phyloP scores from a whole-genome alignment of 2,113 vertebrate species.

The Solea senegalensis region DNA sequence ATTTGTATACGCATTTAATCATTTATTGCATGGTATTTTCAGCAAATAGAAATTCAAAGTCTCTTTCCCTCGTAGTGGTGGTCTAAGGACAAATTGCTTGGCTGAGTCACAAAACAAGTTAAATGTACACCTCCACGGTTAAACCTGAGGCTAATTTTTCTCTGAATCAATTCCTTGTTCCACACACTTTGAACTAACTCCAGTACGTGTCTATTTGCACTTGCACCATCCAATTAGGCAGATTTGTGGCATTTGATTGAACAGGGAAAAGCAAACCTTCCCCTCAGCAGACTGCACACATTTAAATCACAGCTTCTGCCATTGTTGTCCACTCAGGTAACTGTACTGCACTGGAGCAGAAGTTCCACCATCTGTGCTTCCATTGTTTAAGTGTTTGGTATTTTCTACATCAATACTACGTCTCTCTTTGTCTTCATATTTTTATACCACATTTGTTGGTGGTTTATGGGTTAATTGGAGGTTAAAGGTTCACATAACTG shows the following conservation, averaged over 20 bases:
- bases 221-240: conserved; percentile 48
- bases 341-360: background rate
- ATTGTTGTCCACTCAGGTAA: conserved; percentile 1
- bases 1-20: background rate
- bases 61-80: conserved; percentile 16
- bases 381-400: background rate
- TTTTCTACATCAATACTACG: background rate
- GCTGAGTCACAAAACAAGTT: conserved; percentile 5
- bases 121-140: background rate
- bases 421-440: background rate
- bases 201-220: conserved; percentile 37
- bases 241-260: conserved; percentile 46
- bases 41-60: conserved; percentile 29
- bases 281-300: conserved; percentile 18
- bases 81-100: background rate
- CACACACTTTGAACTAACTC: conserved; percentile 19
- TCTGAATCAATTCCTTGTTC: conserved; percentile 16
- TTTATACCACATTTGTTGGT: no score
- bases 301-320: conserved; percentile 25
- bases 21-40: conserved; percentile 17
- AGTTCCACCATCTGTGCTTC: background rate
- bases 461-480: background rate
- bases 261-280: conserved; percentile 12
- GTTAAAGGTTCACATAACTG: background rate
- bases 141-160: conserved; percentile 17